Evolutionary conservation across 1,140 invertebrate species (phyloP), one percentile per base, ranked within the genome.

Genomic region (Apis florea): DNA sequence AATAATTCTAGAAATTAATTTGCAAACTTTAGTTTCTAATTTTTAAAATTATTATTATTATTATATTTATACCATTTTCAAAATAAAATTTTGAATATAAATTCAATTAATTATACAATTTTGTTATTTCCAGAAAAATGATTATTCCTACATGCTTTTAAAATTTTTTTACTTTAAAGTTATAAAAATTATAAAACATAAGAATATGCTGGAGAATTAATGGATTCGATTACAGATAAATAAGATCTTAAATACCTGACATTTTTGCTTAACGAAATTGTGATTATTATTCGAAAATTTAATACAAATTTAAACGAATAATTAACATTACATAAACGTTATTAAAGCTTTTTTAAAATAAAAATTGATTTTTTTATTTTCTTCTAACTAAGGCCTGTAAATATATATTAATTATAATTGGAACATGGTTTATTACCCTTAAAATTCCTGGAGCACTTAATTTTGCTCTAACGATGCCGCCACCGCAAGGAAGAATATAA

Each of bases 401-500:
- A 15, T 13, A 19, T 26, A 15, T 13, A 19, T 26, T 13, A 26
- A 1, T 2, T 19, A 54, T 19, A 21, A 26, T 1, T 26, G 10
- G 26, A 26, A 26, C 9, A 59, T 8, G 8, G 12, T 79, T 54
- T 12, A 47, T 64, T 88, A 91, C 90, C 85, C 78, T 86, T 3
- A 85, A 72, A 69, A 90, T 79, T 82, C 90, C 90, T 13, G 90
- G 90, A 1, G 90, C 92, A 40, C 89, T 89, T 58, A 94, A 87
- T 82, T 92, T 93, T 49, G 91, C 92, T 54, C 84, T 90, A 12
- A 93, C 85, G 64, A 88, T 89, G 31, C 91, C 92, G 56, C 89
- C 91, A 0, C 91, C 91, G 40, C 92, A 93, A 13, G 92, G 90
- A 51, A 93, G 82, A 51, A 94, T 91, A 67, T 93, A 91, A 84